A percentile compares a stretch with the other conserved stretches of the same genome.
These are phyloP conservation scores for Coreius guichenoti DNA, from an alignment of 2,797 vertebrate genomes.

Conservation along the genomic window DNA sequence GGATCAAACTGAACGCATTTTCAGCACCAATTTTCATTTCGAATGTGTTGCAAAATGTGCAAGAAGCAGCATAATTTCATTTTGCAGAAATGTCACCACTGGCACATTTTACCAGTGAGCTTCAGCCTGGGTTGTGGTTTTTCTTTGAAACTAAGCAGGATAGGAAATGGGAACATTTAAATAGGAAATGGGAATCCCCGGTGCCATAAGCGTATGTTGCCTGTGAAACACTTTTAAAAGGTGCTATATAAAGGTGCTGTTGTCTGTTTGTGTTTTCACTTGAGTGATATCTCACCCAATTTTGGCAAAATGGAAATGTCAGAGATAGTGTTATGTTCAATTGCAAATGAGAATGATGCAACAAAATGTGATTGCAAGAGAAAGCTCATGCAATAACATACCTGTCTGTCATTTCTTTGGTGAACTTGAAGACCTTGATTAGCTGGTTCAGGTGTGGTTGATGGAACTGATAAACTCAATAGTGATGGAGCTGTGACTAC, in stretches of 20 bases:
- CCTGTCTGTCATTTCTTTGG: background rate
- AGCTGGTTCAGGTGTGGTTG: slow-evolving; percentile 12
- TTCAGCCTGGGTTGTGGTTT: background rate
- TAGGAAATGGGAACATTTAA: too few species aligned
- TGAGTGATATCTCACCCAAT: background rate
- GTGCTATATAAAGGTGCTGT: background rate
- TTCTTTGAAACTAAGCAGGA: background rate
- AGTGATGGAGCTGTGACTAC: background rate
- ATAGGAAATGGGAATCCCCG: background rate
- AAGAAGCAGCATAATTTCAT: background rate
- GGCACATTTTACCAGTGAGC: background rate
- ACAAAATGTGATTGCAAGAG: background rate
- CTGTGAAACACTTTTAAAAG: background rate
- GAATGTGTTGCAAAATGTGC: background rate
- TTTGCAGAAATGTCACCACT: background rate
- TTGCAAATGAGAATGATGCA: background rate
- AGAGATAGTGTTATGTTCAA: background rate
- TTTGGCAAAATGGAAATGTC: background rate
- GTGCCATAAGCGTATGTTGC: background rate
- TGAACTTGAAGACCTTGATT: slow-evolving; percentile 1
- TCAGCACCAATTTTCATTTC: background rate
- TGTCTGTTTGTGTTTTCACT: background rate
- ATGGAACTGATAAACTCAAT: background rate
- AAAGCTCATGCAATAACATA: background rate
- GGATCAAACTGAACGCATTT: background rate